A percentile compares a stretch with the other conserved stretches of the same genome.
Conservation (phyloP, 2,113 vertebrate species). For the Gambusia holbrooki region DNA sequence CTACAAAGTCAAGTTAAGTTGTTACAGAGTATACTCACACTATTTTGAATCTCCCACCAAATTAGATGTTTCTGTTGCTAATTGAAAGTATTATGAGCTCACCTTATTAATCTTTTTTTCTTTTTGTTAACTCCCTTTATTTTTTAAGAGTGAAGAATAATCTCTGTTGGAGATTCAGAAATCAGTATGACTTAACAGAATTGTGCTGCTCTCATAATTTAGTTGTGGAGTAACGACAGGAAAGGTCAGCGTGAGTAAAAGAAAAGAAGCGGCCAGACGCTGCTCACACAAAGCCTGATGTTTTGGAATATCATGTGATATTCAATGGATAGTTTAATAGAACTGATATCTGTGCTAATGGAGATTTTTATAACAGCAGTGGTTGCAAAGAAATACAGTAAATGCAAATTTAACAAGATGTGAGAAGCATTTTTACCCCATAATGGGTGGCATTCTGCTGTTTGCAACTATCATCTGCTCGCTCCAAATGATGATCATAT, state of each 20-base stretch:
- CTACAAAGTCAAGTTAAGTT: slow-evolving; percentile 67
- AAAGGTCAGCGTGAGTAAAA: slow-evolving; percentile 31
- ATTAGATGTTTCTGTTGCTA: slow-evolving; percentile 38
- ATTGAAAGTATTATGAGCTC: slow-evolving; percentile 49
- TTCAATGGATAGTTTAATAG: slow-evolving; percentile 22
- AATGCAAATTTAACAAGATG: slow-evolving; percentile 31
- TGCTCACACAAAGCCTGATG: slow-evolving; percentile 28
- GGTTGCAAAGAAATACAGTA: slow-evolving; percentile 7
- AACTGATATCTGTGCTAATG: slow-evolving; percentile 6
- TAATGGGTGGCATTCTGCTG: slow-evolving; percentile 42
- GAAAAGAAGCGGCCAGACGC: slow-evolving; percentile 28
- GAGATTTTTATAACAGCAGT: slow-evolving; percentile 18
- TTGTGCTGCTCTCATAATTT: slow-evolving; percentile 26
- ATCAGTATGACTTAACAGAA: slow-evolving; percentile 44
- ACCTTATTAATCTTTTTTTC: slow-evolving; percentile 28
- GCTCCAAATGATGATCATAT: slow-evolving; percentile 4
- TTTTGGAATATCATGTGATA: slow-evolving; percentile 27
- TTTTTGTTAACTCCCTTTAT: slow-evolving; percentile 28
- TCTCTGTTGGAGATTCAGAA: slow-evolving; percentile 32
- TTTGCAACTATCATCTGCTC: slow-evolving; percentile 6
- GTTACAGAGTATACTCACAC: slow-evolving; percentile 44
- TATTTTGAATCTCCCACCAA: slow-evolving; percentile 37
- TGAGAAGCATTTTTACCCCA: slow-evolving; percentile 39
- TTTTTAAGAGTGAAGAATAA: slow-evolving; percentile 29
- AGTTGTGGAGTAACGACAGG: slow-evolving; percentile 36